Conservation (phyloP, 1,140 invertebrate species). For the Achatina immaculata region DNA sequence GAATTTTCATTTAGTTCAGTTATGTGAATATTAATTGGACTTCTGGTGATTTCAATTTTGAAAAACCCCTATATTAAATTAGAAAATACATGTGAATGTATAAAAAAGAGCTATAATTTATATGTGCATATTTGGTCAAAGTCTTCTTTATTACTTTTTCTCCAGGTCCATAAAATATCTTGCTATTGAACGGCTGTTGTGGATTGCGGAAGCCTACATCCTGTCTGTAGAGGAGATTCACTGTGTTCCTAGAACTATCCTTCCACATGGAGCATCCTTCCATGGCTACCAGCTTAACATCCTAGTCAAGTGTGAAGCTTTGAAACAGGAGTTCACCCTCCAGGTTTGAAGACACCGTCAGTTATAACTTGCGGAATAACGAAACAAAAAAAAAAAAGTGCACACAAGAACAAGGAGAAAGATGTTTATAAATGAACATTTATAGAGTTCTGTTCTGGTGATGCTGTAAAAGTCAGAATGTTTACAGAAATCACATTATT, state of each 20-base stretch:
- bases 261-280: slow-evolving; percentile 74
- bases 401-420: neutral
- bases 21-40: too few species aligned
- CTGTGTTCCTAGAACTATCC: slow-evolving; percentile 69
- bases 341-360: slow-evolving; percentile 63
- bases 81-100: too few species aligned
- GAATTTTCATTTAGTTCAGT: too few species aligned
- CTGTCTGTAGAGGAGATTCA: slow-evolving; percentile 73
- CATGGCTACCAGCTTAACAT: slow-evolving; percentile 72
- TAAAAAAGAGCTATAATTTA: too few species aligned
- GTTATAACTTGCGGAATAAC: too few species aligned
- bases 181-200: slow-evolving; percentile 72
- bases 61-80: too few species aligned
- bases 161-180: slow-evolving; percentile 68
- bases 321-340: slow-evolving; percentile 70
- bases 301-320: slow-evolving; percentile 69
- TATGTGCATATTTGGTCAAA: too few species aligned
- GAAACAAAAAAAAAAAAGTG: too few species aligned
- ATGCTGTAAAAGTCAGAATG: too few species aligned
- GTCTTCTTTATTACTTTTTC: too few species aligned
- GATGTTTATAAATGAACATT: neutral
- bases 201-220: slow-evolving; percentile 73
- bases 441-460: neutral
- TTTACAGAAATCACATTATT: too few species aligned
- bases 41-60: too few species aligned